Evolutionary conservation across 2,888 invertebrate species (phyloP).

Genomic region (Idaea biselata): DNA sequence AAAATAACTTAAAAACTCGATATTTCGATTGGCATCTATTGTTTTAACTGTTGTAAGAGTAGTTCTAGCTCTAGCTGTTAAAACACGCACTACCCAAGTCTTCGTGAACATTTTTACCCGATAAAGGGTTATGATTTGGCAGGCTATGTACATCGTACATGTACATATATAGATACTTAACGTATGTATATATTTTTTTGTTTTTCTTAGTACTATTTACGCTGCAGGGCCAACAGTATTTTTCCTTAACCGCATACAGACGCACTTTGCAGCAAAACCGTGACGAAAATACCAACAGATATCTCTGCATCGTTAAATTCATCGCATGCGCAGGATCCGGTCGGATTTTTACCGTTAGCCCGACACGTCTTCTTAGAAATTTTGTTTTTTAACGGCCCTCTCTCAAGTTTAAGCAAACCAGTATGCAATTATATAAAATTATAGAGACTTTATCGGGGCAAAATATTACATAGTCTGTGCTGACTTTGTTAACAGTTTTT

Average conservation of each 20-base stretch:
- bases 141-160: too few relatives aligned
- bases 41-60: too few relatives aligned
- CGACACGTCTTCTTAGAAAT: conserved; percentile 56
- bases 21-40: too few relatives aligned
- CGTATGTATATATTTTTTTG: too few relatives aligned
- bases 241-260: conserved; percentile 28
- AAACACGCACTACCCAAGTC: too few relatives aligned
- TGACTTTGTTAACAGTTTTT: conserved; percentile 12
- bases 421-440: conserved; percentile 44
- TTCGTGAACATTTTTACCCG: too few relatives aligned
- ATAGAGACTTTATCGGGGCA: conserved; percentile 31
- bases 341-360: conserved; percentile 30
- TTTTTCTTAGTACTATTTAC: too few relatives aligned
- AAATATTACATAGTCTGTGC: conserved; percentile 18
- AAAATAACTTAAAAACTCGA: too few relatives aligned
- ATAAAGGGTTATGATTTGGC: too few relatives aligned
- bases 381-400: conserved; percentile 44
- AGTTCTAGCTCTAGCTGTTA: too few relatives aligned
- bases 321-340: conserved; percentile 42
- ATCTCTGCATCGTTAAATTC: conserved; percentile 34
- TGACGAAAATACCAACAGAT: conserved; percentile 41
- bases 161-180: too few relatives aligned
- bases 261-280: conserved; percentile 24
- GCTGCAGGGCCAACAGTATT: conserved; percentile 19
- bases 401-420: conserved; percentile 32